Conservation (phyloP, 2,888 invertebrate species). For the Carabus problematicus region DNA sequence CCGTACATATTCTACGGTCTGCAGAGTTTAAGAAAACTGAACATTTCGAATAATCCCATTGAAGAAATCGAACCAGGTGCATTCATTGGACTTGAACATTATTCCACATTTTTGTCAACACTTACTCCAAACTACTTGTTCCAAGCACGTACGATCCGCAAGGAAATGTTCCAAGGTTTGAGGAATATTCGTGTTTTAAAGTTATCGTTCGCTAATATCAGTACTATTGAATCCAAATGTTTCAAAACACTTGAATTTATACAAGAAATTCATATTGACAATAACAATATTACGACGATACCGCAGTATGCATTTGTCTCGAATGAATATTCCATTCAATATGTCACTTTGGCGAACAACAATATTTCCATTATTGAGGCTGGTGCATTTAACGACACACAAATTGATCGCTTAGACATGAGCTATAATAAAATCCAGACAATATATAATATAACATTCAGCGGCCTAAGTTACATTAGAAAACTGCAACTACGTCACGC, state of each 20-base stretch:
- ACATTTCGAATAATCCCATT: constrained; percentile 3
- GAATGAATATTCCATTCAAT: too few species aligned
- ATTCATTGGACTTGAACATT: constrained; percentile 8
- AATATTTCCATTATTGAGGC: neutral
- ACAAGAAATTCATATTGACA: neutral
- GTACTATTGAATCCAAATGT: too few species aligned
- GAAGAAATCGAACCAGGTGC: constrained; percentile 19
- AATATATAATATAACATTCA: neutral
- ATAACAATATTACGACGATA: too few species aligned
- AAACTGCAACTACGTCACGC: constrained; percentile 8
- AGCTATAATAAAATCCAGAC: neutral
- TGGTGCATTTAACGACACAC: neutral
- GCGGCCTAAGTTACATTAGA: neutral
- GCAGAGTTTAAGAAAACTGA: constrained; percentile 6
- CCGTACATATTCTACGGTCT: neutral
- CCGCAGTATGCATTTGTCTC: too few species aligned
- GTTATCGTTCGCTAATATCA: too few species aligned
- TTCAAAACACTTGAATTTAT: too few species aligned
- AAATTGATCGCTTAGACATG: neutral
- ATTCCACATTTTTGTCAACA: neutral
- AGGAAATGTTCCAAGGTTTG: constrained; percentile 12
- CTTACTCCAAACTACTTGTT: neutral
- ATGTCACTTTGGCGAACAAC: constrained; percentile 1
- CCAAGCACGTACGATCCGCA: neutral
- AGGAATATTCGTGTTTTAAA: neutral